phyloP scores from a whole-genome alignment of 1,140 invertebrate species.

The Orchesella cincta region DNA sequence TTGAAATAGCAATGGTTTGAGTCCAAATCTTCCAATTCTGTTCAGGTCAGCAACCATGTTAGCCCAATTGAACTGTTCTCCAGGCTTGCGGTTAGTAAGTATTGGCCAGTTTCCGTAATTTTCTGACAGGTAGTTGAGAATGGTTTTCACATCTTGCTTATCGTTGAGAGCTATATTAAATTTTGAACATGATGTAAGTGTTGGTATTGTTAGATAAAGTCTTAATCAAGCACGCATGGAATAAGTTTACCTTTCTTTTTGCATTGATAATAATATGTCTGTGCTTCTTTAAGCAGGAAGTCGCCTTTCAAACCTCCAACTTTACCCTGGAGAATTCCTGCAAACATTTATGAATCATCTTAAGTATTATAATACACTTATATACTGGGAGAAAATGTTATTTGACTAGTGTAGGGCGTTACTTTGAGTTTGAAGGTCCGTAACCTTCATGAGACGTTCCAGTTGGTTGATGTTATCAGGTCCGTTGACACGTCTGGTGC shows the following conservation, averaged over 20 bases:
- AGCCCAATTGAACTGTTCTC: neutral
- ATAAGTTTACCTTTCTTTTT: too few species aligned
- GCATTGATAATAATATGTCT: neutral
- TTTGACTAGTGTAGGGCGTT: too few species aligned
- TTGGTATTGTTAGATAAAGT: too few species aligned
- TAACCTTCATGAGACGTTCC: neutral
- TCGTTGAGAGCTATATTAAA: neutral
- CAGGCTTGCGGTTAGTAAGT: neutral
- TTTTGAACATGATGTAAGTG: too few species aligned
- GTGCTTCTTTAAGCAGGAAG: neutral
- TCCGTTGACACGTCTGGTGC: neutral
- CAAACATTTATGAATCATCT: neutral
- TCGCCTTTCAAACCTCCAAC: too few species aligned
- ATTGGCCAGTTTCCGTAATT: neutral
- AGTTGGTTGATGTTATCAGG: neutral
- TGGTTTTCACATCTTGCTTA: neutral
- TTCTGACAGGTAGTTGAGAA: slow-evolving; percentile 1
- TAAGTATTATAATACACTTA: too few species aligned
- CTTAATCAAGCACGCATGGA: too few species aligned
- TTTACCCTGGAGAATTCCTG: too few species aligned
- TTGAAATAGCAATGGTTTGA: neutral
- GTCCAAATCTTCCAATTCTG: neutral
- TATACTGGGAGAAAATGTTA: too few species aligned
- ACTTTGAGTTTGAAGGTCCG: neutral
- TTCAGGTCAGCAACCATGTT: neutral